Evolutionary conservation across 1,140 invertebrate species (phyloP).

Genomic region (Drosophila funebris): DNA sequence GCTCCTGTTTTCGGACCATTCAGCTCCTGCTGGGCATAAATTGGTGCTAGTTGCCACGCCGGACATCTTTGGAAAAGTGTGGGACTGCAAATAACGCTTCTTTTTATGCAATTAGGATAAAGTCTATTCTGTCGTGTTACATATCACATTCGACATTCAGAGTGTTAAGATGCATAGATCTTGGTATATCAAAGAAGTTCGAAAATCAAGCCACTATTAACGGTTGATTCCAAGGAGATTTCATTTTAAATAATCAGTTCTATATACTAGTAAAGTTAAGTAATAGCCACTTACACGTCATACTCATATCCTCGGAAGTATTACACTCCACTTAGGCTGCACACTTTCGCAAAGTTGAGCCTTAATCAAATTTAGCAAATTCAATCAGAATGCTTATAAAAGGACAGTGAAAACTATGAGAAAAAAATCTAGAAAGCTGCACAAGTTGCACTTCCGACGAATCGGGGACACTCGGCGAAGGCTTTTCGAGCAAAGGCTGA

Average conservation of each 20-base stretch:
- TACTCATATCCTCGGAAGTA: neutral
- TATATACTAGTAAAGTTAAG: neutral
- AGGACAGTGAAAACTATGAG: neutral
- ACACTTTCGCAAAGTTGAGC: conserved; percentile 60
- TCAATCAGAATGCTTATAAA: conserved; percentile 57
- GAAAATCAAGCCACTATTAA: too few relatives aligned
- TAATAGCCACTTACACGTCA: neutral
- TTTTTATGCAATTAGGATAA: conserved; percentile 60
- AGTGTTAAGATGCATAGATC: neutral
- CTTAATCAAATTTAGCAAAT: conserved; percentile 70
- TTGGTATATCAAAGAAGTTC: too few relatives aligned
- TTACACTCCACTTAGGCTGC: conserved; percentile 18
- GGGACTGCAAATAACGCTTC: conserved; percentile 17
- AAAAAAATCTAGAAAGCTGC: conserved; percentile 31
- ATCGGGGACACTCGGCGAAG: neutral
- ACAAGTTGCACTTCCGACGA: conserved; percentile 25
- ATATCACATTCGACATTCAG: neutral
- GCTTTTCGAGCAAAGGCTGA: conserved; percentile 47
- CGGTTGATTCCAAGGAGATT: neutral
- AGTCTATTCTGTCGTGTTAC: conserved; percentile 31
- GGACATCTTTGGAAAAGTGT: conserved; percentile 18
- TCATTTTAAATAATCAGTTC: neutral
- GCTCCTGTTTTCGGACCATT: conserved; percentile 14
- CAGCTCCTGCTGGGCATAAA: conserved; percentile 59
- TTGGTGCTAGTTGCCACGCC: conserved; percentile 43